phyloP scores from a whole-genome alignment of 1,140 invertebrate species.

The Zaprionus taronus region DNA sequence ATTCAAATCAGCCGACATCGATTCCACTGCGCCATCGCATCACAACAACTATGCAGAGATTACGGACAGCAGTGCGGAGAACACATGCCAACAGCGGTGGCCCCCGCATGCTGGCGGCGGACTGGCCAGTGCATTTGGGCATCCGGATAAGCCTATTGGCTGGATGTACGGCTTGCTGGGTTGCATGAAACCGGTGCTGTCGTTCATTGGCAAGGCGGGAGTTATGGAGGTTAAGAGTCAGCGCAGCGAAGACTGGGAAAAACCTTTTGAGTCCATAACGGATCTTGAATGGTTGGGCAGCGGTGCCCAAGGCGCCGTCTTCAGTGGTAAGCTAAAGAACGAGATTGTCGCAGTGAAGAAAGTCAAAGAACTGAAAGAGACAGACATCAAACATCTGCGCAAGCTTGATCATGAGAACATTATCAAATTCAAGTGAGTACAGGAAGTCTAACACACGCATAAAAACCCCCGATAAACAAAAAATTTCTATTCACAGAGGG shows the following conservation, averaged over 20 bases:
- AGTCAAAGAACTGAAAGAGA: constrained; percentile 96
- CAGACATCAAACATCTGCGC: constrained; percentile 96
- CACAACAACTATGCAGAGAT: constrained; percentile 79
- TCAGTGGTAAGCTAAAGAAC: constrained; percentile 93
- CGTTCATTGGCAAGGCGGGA: constrained; percentile 91
- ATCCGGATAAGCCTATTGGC: constrained; percentile 86
- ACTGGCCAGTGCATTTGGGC: constrained; percentile 64
- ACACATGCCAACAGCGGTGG: constrained; percentile 83
- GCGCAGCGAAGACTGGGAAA: constrained; percentile 94
- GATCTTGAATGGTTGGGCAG: constrained; percentile 97
- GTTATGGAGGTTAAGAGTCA: constrained; percentile 80
- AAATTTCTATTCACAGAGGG: constrained; percentile 86
- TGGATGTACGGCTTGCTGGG: constrained; percentile 94
- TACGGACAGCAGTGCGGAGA: constrained; percentile 82
- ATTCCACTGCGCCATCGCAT: constrained; percentile 55
- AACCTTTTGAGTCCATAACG: constrained; percentile 96
- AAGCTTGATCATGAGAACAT: constrained; percentile 99
- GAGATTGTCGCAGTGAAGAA: constrained; percentile 98
- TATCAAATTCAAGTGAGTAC: constrained; percentile 93
- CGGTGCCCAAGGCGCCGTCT: constrained; percentile 98
- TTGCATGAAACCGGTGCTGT: constrained; percentile 93
- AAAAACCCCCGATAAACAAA: neutral
- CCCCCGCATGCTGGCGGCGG: constrained; percentile 80
- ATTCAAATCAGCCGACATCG: constrained; percentile 80
- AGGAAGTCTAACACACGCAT: no score